Evolutionary conservation across 2,888 invertebrate species (phyloP), one percentile per base, ranked within the genome.

Genomic region (Diloba caeruleocephala): DNA sequence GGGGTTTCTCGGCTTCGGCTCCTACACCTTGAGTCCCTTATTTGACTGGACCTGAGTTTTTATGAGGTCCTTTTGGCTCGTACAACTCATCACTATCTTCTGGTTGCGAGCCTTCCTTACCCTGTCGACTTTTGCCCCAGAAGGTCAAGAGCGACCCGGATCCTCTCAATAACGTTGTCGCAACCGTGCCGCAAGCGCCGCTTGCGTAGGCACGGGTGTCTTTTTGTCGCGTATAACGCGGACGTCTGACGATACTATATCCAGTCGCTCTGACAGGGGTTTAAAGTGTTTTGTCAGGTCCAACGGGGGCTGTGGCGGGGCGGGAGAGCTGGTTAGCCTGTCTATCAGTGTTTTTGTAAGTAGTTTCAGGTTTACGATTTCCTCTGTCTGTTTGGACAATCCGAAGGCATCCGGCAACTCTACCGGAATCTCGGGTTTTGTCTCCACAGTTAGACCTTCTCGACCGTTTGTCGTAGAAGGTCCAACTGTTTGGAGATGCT

Each of bases 101-200:
- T 41, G 41, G 21, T 41, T 31, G 4, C 21, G 21, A 12, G 41
- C 41, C 8, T 41, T 29, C 1, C 21, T 19, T 13, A 31, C n/a
- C 6, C 4, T 29, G n/a, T 41, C 41, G 0, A 31, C 19, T 1
- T 29, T 29, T 17, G 17, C 2, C 23, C 23, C 7, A 4, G 23
- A 6, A 9, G 3, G 17, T 39, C 28, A 5, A 19, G 12, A 1
- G 39, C 17, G 0, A 9, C n/a, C 29, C 41, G 28, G 19, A 41
- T 31, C 29, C 3, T 12, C 29, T 21, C 41, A 6, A 41, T 31
- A 7, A 41, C 41, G 14, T 31, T 12, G 1, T 41, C 41, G 1
- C 2, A 13, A 21, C 6, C 31, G 21, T 23, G 7, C 6, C 4
- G 2, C 5, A 2, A 5, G 19, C 19, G 19, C 19, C 5, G 19